Percentiles rank a stretch among this genome's conserved stretches.
Conservation (phyloP, 2,888 invertebrate genomes). For the Drosophila anomelani region DNA sequence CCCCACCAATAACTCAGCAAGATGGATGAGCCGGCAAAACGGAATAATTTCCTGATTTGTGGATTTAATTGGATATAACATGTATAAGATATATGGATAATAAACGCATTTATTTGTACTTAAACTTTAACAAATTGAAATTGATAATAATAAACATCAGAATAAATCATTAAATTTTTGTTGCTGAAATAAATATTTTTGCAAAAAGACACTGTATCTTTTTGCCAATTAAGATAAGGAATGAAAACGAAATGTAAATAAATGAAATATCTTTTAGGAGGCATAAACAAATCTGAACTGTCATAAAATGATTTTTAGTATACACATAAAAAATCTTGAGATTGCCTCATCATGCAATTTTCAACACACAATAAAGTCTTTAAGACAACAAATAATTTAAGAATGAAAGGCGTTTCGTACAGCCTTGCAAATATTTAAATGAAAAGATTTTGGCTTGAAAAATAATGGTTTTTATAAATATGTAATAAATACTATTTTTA, state of each 20-base stretch:
- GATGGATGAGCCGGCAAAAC: neutral
- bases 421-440: neutral
- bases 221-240: neutral
- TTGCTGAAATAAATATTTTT: neutral
- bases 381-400: neutral
- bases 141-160: neutral
- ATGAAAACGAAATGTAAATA: slow-evolving; percentile 1
- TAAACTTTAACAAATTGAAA: neutral
- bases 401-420: neutral
- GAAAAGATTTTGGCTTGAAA: neutral
- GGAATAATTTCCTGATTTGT: neutral
- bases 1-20: slow-evolving; percentile 9
- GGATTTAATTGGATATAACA: neutral
- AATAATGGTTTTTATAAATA: neutral
- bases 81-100: neutral
- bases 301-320: slow-evolving; percentile 22
- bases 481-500: neutral
- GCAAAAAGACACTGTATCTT: slow-evolving; percentile 1
- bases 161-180: neutral
- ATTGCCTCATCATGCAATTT: slow-evolving; percentile 19
- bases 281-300: slow-evolving; percentile 22
- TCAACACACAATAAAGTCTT: slow-evolving; percentile 23
- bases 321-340: slow-evolving; percentile 15
- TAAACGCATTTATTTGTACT: neutral
- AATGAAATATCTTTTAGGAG: slow-evolving; percentile 11